These are phyloP conservation scores for Amphipoea lucens DNA, from an alignment of 2,888 invertebrate genomes.

Conservation along the genomic window DNA sequence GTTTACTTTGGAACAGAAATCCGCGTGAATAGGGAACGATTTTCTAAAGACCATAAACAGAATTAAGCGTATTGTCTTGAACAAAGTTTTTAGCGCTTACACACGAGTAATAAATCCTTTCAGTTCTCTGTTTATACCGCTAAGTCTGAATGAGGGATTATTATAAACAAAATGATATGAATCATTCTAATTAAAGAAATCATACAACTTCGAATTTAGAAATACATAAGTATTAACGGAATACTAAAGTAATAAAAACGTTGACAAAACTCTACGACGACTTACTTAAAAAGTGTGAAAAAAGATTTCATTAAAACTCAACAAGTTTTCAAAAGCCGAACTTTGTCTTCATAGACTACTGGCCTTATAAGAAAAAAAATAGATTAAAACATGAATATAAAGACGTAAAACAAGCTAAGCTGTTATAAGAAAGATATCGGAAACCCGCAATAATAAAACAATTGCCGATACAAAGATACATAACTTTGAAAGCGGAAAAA, in stretches of 20 bases:
- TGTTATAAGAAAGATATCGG: constrained; percentile 34
- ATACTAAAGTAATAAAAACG: constrained; percentile 16
- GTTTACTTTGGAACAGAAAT: constrained; percentile 50
- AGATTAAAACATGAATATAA: constrained; percentile 8
- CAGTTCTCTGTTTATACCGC: constrained; percentile 37
- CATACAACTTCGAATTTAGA: background rate
- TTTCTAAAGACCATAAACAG: constrained; percentile 50
- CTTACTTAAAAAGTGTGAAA: constrained; percentile 38
- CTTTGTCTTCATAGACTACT: constrained; percentile 15
- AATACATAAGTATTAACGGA: background rate
- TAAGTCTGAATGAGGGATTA: constrained; percentile 13
- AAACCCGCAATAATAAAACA: constrained; percentile 61
- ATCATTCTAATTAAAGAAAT: constrained; percentile 25
- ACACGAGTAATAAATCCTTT: constrained; percentile 31
- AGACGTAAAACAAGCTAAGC: background rate
- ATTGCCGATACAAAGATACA: constrained; percentile 66
- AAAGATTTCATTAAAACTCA: constrained; percentile 43
- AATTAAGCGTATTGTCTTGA: constrained; percentile 47
- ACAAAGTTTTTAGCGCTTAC: constrained; percentile 40
- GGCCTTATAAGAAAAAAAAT: constrained; percentile 8
- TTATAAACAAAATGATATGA: constrained; percentile 9
- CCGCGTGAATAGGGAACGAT: constrained; percentile 39
- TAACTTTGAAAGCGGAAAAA: constrained; percentile 73
- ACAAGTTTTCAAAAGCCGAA: constrained; percentile 36
- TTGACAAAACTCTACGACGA: constrained; percentile 12